phyloP scores from a whole-genome alignment of 2,113 vertebrate species.

The Hassar affinis region DNA sequence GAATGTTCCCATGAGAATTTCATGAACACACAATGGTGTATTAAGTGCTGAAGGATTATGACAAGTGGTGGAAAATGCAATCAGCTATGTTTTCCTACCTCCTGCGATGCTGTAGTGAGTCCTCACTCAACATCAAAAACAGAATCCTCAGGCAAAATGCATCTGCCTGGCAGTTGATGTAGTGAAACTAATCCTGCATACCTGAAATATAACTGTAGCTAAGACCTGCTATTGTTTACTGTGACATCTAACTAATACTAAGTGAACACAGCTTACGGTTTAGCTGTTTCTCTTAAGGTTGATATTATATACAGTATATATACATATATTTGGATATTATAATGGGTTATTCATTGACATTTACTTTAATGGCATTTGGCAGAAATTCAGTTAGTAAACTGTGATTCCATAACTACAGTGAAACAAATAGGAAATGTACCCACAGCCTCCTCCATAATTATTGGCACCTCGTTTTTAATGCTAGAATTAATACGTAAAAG shows the following conservation, averaged over 20 bases:
- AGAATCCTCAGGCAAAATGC: conserved; percentile 34
- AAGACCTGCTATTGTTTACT: conserved; percentile 27
- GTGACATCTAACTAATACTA: neutral
- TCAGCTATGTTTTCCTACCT: conserved; percentile 38
- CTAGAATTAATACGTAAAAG: neutral
- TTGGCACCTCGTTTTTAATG: neutral
- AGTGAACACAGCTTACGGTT: neutral
- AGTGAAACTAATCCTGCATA: conserved; percentile 22
- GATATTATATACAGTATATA: no score
- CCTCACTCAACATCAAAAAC: conserved; percentile 32
- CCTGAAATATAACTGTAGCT: conserved; percentile 26
- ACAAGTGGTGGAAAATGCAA: conserved; percentile 38
- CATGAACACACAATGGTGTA: conserved; percentile 38
- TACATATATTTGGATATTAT: neutral
- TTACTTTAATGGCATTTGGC: neutral
- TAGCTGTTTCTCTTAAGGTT: neutral
- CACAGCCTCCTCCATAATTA: neutral
- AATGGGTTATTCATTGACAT: neutral
- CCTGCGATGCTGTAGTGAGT: conserved; percentile 16
- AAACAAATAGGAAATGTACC: no score
- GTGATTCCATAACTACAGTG: neutral
- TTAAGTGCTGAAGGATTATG: conserved; percentile 42
- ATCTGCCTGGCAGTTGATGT: conserved; percentile 35
- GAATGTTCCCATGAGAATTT: conserved; percentile 26
- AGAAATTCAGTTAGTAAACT: neutral